Evolutionary conservation across 2,113 vertebrate species (phyloP).

Genomic region (Henicopernis longicauda): DNA sequence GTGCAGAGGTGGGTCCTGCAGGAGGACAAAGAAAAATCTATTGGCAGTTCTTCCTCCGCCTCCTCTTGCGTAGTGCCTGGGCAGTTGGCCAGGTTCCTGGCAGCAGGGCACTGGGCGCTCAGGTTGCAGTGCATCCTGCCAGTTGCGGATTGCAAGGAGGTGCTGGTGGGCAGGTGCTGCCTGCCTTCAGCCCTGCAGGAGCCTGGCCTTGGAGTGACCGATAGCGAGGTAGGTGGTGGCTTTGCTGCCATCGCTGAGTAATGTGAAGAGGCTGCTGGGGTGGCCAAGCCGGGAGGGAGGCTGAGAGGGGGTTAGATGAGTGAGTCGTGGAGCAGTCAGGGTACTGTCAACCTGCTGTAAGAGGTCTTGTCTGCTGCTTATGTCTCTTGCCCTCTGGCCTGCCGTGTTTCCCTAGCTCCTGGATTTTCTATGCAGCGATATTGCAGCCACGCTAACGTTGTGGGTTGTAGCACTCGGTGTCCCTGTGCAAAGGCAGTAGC

Average conservation of each 20-base stretch:
- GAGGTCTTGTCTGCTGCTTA: background rate
- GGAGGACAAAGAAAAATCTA: background rate
- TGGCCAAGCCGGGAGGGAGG: background rate
- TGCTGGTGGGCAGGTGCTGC: background rate
- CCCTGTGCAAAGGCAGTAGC: background rate
- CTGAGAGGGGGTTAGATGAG: background rate
- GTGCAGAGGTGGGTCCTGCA: background rate
- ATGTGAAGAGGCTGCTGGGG: background rate
- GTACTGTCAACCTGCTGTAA: background rate
- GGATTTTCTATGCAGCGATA: background rate
- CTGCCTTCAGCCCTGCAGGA: background rate
- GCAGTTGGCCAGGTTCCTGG: background rate
- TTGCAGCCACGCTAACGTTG: accelerated
- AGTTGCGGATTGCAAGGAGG: background rate
- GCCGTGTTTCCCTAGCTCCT: background rate
- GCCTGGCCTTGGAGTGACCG: background rate
- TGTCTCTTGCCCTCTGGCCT: background rate
- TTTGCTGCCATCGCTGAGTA: background rate
- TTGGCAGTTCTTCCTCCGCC: background rate
- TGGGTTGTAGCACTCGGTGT: accelerated
- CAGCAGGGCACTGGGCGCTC: background rate
- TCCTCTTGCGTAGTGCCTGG: background rate
- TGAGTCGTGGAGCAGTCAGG: background rate
- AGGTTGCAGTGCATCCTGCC: background rate
- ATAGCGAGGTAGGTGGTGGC: background rate